Conservation (phyloP, 2,797 vertebrate genomes). For the Ceryle rudis region DNA sequence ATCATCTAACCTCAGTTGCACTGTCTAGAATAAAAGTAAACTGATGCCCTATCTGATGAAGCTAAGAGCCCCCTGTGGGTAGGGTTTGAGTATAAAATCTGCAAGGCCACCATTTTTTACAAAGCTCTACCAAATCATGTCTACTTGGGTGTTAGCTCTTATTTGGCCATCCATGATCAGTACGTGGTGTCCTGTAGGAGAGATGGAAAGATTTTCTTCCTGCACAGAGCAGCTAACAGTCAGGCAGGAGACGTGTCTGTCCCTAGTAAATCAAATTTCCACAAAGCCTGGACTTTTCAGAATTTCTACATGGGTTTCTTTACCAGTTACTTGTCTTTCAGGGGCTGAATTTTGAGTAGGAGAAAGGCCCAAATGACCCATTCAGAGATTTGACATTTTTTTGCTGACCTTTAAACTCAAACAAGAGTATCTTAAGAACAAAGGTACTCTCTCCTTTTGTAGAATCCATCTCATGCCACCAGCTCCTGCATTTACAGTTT, state of each 20-base stretch:
- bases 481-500: slow-evolving; percentile 10
- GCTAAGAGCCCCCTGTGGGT: neutral
- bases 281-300: neutral
- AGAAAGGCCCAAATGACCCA: neutral
- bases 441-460: neutral
- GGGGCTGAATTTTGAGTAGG: neutral
- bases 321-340: neutral
- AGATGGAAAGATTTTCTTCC: neutral
- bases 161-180: neutral
- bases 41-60: neutral
- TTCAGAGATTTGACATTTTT: neutral
- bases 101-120: neutral
- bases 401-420: slow-evolving; percentile 37
- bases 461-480: neutral
- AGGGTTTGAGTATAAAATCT: neutral
- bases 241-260: fast-evolving
- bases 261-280: neutral
- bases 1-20: neutral
- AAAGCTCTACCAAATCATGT: neutral
- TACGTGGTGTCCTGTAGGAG: neutral
- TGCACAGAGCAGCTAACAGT: neutral
- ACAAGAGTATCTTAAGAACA: neutral
- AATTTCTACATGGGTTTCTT: neutral
- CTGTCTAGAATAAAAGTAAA: neutral
- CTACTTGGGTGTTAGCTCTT: neutral